Base-by-base conservation (phyloP, 92 coral and sea anemone genomes). In the Porites evermanni region DNA sequence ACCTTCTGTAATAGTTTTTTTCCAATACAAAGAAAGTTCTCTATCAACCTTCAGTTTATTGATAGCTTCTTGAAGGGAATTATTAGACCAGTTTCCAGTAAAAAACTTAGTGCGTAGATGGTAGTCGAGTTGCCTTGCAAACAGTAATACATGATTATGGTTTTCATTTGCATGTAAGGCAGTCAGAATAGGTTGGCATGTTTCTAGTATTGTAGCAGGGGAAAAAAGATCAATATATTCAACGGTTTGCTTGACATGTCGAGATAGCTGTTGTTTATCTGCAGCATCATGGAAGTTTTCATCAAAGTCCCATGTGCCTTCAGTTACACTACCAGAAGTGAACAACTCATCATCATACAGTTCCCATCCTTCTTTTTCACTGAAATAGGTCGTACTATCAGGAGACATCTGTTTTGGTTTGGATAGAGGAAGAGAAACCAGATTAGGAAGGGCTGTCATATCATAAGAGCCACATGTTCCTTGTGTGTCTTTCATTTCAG, bases 321-420 rank as follows among this genome's bases (percentile, higher is more conserved):
- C 47, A 21, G 16, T 7, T 8, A 67, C 24, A 20, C 9, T 24
- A 12, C 12, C 72, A 21, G 72, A 21, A 13, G 44, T 67, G 2
- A 26, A 1, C 24, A 24, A 9, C 51, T 7, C 13, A 4, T 6
- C 13, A 67, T 24, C 51, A 24, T 17, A 67, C 18, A 67, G 12
- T 67, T 67, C 47, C 72, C 72, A 67, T 21, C 72, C 72, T 1
- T 67, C 72, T 67, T 67, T 67, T 14, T 67, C 72, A 67, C 18
- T 67, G 12, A 67, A 67, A 7, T 67, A 12, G 12, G 8, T 67
- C 2, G 2, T 4, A 11, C 2, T 23, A 11, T 67, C 72, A 21
- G 12, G 11, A 8, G 47, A 4, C 12, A 17, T 21, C 9, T 7
- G 72, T 23, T 67, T 67, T 23, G 44, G 72, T 67, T 67, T 67